A percentile compares a stretch with the other conserved stretches of the same genome.
Conservation (phyloP, 2,888 invertebrate genomes). For the Pterostichus niger region DNA sequence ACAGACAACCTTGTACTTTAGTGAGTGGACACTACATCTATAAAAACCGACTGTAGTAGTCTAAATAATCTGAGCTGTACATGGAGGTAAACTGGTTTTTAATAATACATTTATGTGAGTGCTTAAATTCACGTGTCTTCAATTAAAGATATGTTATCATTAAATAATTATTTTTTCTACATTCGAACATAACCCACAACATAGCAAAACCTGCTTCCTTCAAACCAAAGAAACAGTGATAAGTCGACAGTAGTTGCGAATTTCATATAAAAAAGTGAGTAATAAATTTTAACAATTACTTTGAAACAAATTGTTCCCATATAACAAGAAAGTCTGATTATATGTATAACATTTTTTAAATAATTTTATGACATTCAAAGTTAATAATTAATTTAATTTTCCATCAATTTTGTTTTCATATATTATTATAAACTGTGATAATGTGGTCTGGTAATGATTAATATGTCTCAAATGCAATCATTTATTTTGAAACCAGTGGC, state of each 20-base stretch:
- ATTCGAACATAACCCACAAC: not conserved
- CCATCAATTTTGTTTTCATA: no score
- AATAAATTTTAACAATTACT: not conserved
- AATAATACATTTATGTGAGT: not conserved
- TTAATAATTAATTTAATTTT: not conserved
- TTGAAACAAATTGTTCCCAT: not conserved
- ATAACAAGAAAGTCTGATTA: no score
- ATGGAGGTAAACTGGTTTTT: not conserved
- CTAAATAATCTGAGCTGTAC: not conserved
- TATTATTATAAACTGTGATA: no score
- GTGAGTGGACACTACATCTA: not conserved
- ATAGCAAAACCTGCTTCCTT: not conserved
- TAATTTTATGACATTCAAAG: no score
- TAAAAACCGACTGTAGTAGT: not conserved
- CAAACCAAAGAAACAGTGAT: slow-evolving; percentile 2
- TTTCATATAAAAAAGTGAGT: not conserved
- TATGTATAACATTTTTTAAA: no score
- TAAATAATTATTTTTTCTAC: not conserved
- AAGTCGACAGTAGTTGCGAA: not conserved
- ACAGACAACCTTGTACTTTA: slow-evolving; percentile 1
- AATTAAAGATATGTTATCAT: not conserved
- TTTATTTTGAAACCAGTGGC: slow-evolving; percentile 6
- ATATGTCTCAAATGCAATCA: no score
- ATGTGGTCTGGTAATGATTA: no score
- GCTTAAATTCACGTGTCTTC: not conserved